phyloP scores from a whole-genome alignment of 2,797 vertebrate species.

The Ctenosaura bakeri region DNA sequence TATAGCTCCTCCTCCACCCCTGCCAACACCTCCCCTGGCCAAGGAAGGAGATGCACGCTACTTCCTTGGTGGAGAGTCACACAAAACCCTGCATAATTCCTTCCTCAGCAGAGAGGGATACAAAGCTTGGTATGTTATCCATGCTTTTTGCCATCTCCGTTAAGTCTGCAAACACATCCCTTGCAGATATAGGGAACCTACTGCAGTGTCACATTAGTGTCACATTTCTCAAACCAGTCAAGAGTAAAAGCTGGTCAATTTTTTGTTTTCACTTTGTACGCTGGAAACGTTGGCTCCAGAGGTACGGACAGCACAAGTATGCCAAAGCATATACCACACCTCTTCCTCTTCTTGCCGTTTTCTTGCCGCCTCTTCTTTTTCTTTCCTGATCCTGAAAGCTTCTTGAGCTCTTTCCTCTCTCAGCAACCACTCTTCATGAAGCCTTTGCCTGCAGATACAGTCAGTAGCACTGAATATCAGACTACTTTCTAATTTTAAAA shows the following conservation, averaged over 20 bases:
- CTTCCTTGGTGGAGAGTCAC: too few relatives aligned
- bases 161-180: too few relatives aligned
- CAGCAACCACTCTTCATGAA: constrained; percentile 91
- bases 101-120: too few relatives aligned
- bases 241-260: neutral
- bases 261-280: neutral
- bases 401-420: constrained; percentile 92
- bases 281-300: neutral
- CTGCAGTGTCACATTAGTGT: neutral
- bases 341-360: constrained; percentile 93
- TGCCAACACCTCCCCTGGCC: too few relatives aligned
- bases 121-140: too few relatives aligned
- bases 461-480: constrained; percentile 24
- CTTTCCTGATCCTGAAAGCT: constrained; percentile 87
- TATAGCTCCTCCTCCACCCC: too few relatives aligned
- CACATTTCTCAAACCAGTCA: neutral
- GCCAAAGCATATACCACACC: constrained; percentile 77
- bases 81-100: too few relatives aligned
- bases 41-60: too few relatives aligned
- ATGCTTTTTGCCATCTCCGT: too few relatives aligned
- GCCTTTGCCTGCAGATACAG: constrained; percentile 82
- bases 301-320: neutral
- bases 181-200: too few relatives aligned
- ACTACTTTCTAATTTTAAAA: neutral
- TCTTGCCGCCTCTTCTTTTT: constrained; percentile 88